Evolutionary conservation across 2,113 vertebrate species (phyloP).

Genomic region (Peucedramus taeniatus): DNA sequence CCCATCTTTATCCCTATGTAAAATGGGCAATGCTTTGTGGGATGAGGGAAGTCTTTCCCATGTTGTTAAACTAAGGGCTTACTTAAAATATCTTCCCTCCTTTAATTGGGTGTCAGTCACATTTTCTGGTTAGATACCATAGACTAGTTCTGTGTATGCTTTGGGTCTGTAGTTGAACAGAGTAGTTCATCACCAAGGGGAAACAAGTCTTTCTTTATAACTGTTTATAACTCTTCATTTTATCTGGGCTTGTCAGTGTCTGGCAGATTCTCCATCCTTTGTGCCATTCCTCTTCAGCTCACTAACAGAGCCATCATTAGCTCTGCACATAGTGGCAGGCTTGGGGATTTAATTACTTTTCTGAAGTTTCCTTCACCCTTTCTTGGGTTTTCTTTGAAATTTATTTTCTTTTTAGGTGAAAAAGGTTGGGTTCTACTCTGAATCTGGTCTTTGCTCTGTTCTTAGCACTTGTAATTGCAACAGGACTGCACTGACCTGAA

Average conservation of each 20-base stretch:
- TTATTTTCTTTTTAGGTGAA: not conserved
- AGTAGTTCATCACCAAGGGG: not conserved
- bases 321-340: not conserved
- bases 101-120: not conserved
- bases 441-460: not conserved
- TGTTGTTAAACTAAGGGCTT: not conserved
- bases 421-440: not conserved
- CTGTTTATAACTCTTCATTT: conserved; percentile 9
- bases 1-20: not conserved
- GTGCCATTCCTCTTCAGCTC: not conserved
- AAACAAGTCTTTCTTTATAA: not conserved
- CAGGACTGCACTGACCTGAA: not conserved
- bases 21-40: not conserved
- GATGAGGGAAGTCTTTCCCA: not conserved
- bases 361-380: not conserved
- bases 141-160: not conserved
- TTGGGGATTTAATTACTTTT: not conserved
- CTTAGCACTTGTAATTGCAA: not conserved
- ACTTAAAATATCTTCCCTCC: not conserved
- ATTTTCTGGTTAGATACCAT: not conserved
- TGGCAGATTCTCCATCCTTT: conserved; percentile 14
- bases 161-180: not conserved
- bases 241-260: not conserved
- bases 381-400: not conserved
- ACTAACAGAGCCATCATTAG: not conserved